A percentile compares a stretch with the other conserved stretches of the same genome.
These are phyloP conservation scores for Athripsodes cinereus DNA, from an alignment of 2,888 invertebrate species.

Conservation along the genomic window DNA sequence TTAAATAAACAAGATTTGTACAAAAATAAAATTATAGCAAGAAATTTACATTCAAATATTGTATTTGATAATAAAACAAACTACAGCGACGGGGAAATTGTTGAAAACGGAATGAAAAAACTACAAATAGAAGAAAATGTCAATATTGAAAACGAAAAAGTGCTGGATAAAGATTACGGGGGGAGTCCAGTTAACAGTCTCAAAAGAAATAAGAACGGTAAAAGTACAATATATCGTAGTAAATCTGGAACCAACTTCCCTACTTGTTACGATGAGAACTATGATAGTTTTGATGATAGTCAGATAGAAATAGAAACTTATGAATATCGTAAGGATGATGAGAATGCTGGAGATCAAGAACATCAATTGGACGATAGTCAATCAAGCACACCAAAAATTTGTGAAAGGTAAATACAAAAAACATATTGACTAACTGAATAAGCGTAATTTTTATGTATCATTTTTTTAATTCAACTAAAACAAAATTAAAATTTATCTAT, in stretches of 20 bases:
- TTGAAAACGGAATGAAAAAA: slow-evolving; percentile 21
- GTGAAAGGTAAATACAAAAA: slow-evolving; percentile 18
- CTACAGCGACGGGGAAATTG: slow-evolving; percentile 20
- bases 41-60: slow-evolving; percentile 25
- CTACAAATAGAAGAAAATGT: slow-evolving; percentile 13
- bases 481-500: too few relatives aligned
- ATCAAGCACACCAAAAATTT: slow-evolving; percentile 22
- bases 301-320: slow-evolving; percentile 24
- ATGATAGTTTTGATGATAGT: slow-evolving; percentile 39
- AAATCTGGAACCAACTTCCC: slow-evolving; percentile 26
- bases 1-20: neutral
- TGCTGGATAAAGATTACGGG: slow-evolving; percentile 3
- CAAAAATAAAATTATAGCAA: slow-evolving; percentile 21
- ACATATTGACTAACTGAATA: too few relatives aligned
- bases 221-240: slow-evolving; percentile 24
- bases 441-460: too few relatives aligned
- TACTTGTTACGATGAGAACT: slow-evolving; percentile 35
- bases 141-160: slow-evolving; percentile 11
- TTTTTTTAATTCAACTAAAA: too few relatives aligned
- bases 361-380: slow-evolving; percentile 13
- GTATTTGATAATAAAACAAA: slow-evolving; percentile 23
- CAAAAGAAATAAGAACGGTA: slow-evolving; percentile 21
- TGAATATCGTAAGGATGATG: slow-evolving; percentile 13
- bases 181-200: slow-evolving; percentile 20
- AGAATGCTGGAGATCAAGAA: slow-evolving; percentile 1